Conservation (phyloP, 2,888 invertebrate species). For the Eugnorisma glareosa region DNA sequence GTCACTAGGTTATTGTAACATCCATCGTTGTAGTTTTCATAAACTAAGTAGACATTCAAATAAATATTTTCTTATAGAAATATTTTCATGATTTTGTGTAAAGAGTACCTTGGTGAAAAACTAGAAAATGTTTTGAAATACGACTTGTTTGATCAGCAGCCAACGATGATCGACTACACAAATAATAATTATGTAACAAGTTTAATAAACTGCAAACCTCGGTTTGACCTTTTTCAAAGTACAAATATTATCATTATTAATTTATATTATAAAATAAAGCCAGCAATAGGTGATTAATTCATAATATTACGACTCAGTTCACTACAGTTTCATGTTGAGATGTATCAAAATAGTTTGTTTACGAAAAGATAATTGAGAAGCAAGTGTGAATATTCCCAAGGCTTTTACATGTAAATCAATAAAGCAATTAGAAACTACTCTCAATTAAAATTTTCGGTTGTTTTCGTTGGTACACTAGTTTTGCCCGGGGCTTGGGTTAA, state of each 20-base stretch:
- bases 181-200: not conserved
- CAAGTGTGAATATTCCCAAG: constrained; percentile 34
- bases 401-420: constrained; percentile 9
- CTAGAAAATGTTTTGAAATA: not conserved
- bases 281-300: not conserved
- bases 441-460: constrained; percentile 22
- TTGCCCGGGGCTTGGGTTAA: not conserved
- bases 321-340: not conserved
- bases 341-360: constrained; percentile 3
- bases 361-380: not conserved
- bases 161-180: not conserved
- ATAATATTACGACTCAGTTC: not conserved
- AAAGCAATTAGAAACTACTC: constrained; percentile 27
- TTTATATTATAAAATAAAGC: not conserved
- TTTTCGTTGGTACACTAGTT: constrained; percentile 12
- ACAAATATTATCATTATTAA: too few species aligned
- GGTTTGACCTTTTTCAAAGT: not conserved
- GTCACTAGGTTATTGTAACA: not conserved
- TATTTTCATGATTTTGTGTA: not conserved
- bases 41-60: not conserved
- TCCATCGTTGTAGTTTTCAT: constrained; percentile 29
- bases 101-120: not conserved
- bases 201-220: not conserved
- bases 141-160: not conserved
- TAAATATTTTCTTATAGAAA: not conserved